Evolutionary conservation across 2,888 invertebrate genomes (phyloP).

Genomic region (Emmelina monodactyla): DNA sequence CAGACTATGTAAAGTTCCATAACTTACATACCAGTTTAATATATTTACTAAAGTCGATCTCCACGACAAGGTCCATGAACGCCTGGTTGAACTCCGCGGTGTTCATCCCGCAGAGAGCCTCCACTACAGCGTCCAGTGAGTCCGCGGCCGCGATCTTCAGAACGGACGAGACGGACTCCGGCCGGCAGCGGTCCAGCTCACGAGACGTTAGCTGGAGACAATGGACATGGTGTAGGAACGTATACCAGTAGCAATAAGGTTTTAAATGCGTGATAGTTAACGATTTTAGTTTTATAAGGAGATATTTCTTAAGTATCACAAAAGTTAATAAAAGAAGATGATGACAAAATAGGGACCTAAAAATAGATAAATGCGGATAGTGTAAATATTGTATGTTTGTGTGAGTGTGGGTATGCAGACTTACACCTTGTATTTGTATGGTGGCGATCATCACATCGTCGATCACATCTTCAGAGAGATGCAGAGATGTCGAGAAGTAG

Average conservation of each 20-base stretch:
- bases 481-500: constrained; percentile 35
- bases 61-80: constrained; percentile 43
- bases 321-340: too few relatives aligned
- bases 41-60: constrained; percentile 59
- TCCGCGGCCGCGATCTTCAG: constrained; percentile 23
- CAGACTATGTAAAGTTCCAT: not conserved
- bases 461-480: constrained; percentile 33
- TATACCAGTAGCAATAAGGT: too few relatives aligned
- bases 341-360: too few relatives aligned
- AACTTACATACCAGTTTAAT: constrained; percentile 52
- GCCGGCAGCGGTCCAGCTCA: constrained; percentile 35
- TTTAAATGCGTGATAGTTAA: too few relatives aligned
- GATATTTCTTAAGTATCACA: too few relatives aligned
- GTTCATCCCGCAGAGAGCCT: constrained; percentile 44
- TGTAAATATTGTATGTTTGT: not conserved
- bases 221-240: too few relatives aligned
- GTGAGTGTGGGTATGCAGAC: too few relatives aligned
- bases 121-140: constrained; percentile 32
- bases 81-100: constrained; percentile 42
- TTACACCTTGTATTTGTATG: constrained; percentile 60
- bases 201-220: too few relatives aligned
- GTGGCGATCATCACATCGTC: constrained; percentile 50
- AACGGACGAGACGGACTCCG: constrained; percentile 23
- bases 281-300: too few relatives aligned
- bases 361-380: not conserved